Percentiles rank a stretch among this genome's conserved stretches.
Evolutionary conservation across 2,797 vertebrate species (phyloP).

Genomic region (Coreius guichenoti): DNA sequence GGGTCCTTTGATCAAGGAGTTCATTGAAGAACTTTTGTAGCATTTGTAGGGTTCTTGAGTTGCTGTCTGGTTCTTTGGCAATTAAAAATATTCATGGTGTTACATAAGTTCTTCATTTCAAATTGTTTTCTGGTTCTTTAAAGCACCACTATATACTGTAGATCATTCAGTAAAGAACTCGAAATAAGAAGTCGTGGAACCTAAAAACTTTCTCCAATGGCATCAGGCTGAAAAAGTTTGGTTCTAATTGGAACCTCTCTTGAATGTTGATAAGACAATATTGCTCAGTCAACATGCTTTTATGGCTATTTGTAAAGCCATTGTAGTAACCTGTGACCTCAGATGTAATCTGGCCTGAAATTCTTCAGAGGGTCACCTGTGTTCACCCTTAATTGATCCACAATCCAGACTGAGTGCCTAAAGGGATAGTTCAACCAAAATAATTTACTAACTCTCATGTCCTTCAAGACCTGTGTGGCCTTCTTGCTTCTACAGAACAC

Average conservation of each 20-base stretch:
- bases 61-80: neutral
- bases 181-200: neutral
- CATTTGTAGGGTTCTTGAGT: neutral
- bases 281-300: constrained; percentile 32
- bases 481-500: constrained; percentile 7
- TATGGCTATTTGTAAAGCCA: constrained; percentile 43
- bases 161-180: neutral
- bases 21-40: neutral
- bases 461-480: neutral
- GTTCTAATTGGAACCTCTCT: neutral
- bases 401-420: constrained; percentile 52
- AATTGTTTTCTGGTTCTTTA: neutral
- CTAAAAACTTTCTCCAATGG: neutral
- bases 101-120: neutral
- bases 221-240: neutral
- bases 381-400: constrained; percentile 56
- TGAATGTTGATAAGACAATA: constrained; percentile 31
- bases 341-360: constrained; percentile 37
- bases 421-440: neutral
- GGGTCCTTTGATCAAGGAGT: neutral
- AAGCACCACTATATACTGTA: neutral
- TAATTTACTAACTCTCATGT: neutral
- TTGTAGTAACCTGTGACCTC: constrained; percentile 30
- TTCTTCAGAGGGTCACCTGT: constrained; percentile 58
- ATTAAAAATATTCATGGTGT: neutral